These are phyloP conservation scores for Drosophila persimilis DNA, from an alignment of 1,140 invertebrate genomes.

Conservation along the genomic window DNA sequence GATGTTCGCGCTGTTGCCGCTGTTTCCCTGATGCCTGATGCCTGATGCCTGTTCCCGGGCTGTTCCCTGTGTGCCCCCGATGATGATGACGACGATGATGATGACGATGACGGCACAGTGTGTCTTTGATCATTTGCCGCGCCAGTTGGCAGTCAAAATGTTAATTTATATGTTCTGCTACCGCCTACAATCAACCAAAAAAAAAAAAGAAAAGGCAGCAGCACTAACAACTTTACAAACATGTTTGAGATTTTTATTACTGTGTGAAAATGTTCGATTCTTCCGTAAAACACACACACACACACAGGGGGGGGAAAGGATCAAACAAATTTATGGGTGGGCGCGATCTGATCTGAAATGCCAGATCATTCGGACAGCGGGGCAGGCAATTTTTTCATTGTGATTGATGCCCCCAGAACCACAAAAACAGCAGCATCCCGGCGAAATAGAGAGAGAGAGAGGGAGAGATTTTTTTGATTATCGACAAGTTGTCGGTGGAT, in stretches of 20 bases:
- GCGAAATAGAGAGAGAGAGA: too few species aligned
- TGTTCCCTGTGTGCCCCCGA: slow-evolving; percentile 20
- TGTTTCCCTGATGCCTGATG: slow-evolving; percentile 5
- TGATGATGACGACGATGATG: slow-evolving; percentile 48
- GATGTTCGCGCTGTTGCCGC: slow-evolving; percentile 65
- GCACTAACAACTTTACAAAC: slow-evolving; percentile 80
- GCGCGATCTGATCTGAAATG: slow-evolving; percentile 34
- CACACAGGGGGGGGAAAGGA: slow-evolving; percentile 36
- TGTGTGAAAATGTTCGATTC: slow-evolving; percentile 75
- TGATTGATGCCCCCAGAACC: slow-evolving; percentile 58
- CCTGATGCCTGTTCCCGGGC: slow-evolving; percentile 34
- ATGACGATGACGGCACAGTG: slow-evolving; percentile 77
- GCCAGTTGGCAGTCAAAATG: slow-evolving; percentile 81
- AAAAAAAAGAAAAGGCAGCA: slow-evolving; percentile 11
- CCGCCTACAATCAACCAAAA: slow-evolving; percentile 46
- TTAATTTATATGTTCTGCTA: slow-evolving; percentile 76
- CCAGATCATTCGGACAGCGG: slow-evolving; percentile 20
- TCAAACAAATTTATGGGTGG: slow-evolving; percentile 79
- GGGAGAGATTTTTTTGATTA: slow-evolving; percentile 60
- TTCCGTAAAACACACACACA: slow-evolving; percentile 56
- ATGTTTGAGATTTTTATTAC: slow-evolving; percentile 82
- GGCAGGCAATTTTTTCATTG: slow-evolving; percentile 45
- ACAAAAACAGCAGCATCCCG: slow-evolving; percentile 54
- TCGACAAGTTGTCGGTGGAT: slow-evolving; percentile 75
- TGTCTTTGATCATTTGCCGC: slow-evolving; percentile 80